Percentiles rank a stretch among this genome's conserved stretches.
Evolutionary conservation across 2,113 vertebrate species (phyloP).

Genomic region (Antigone vipio): DNA sequence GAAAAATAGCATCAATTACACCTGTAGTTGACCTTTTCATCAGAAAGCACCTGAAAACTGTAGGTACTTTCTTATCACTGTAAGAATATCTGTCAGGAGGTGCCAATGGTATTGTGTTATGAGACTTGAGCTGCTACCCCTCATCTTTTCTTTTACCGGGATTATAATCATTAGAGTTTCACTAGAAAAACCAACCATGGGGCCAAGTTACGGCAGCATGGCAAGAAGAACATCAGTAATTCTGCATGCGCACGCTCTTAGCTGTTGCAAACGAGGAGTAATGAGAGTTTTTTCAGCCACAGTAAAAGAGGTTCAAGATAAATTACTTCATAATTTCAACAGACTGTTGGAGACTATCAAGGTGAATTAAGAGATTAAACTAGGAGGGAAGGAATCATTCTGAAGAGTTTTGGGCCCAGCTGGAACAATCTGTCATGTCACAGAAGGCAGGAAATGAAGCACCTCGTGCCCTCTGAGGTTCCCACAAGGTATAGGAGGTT

Average conservation of each 20-base stretch:
- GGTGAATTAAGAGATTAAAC: not conserved
- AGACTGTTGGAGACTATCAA: not conserved
- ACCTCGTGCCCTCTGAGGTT: not conserved
- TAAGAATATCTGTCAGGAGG: not conserved
- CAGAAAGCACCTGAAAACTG: not conserved
- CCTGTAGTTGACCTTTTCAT: not conserved
- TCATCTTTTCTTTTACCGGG: not conserved
- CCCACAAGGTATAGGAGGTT: not conserved
- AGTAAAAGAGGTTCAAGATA: not conserved
- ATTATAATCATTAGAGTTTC: not conserved
- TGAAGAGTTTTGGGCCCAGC: not conserved
- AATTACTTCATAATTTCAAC: not conserved
- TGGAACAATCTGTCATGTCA: not conserved
- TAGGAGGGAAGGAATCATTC: not conserved
- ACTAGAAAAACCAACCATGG: not conserved
- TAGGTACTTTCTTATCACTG: not conserved
- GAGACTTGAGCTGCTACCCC: not conserved
- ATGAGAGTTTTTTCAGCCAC: not conserved
- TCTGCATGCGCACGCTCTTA: not conserved
- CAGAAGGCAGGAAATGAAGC: not conserved
- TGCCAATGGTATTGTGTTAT: not conserved
- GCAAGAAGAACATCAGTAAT: not conserved
- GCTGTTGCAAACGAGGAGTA: not conserved
- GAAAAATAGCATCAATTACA: not conserved
- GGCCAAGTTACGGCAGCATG: not conserved